Conservation (phyloP, 2,888 invertebrate genomes). For the Plusia festucae region DNA sequence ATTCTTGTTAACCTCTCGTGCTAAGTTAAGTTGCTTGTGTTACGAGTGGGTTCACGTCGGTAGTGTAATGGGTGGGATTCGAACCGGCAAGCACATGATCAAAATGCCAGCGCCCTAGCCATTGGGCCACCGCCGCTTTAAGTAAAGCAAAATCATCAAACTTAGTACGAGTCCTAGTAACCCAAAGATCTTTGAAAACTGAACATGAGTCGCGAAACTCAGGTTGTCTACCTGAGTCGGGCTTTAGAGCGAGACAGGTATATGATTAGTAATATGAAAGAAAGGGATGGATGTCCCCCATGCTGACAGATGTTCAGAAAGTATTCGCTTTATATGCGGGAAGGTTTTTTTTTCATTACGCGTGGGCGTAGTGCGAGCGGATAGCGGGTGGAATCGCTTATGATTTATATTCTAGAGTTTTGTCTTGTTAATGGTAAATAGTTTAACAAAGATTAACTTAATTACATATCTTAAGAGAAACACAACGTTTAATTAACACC, state of each 20-base stretch:
- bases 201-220: constrained; percentile 64
- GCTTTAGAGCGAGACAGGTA: constrained; percentile 54
- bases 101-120: too few species aligned
- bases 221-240: constrained; percentile 61
- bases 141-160: too few species aligned
- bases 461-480: too few species aligned
- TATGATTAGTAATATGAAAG: constrained; percentile 29
- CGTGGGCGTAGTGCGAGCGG: constrained; percentile 54
- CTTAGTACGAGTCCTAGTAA: constrained; percentile 25
- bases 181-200: constrained; percentile 45
- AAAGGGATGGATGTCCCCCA: constrained; percentile 57
- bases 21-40: too few species aligned
- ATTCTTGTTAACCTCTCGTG: too few species aligned
- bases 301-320: constrained; percentile 84
- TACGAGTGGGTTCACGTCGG: too few species aligned
- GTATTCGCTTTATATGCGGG: constrained; percentile 81
- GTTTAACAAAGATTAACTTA: too few species aligned
- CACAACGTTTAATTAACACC: too few species aligned
- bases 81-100: too few species aligned
- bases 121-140: too few species aligned
- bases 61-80: too few species aligned
- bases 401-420: neutral
- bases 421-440: too few species aligned
- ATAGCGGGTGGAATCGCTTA: constrained; percentile 24
- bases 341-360: constrained; percentile 69